phyloP scores from a whole-genome alignment of 2,888 invertebrate species.

The Limnephilus rhombicus region DNA sequence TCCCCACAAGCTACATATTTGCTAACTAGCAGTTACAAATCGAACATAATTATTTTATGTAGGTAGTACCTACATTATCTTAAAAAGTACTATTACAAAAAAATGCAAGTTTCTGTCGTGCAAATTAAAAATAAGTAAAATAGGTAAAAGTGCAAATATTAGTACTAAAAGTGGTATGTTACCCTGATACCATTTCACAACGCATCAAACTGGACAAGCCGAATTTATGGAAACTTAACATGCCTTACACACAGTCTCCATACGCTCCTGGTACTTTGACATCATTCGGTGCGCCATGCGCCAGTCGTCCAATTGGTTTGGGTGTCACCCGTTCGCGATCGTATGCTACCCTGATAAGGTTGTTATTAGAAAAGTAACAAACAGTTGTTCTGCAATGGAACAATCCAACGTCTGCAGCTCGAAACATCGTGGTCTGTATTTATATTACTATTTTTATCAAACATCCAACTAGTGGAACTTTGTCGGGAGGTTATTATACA shows the following conservation, averaged over 20 bases:
- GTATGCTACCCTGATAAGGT: neutral
- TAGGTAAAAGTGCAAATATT: too few relatives aligned
- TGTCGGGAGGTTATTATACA: neutral
- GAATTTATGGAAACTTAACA: neutral
- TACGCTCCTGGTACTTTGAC: neutral
- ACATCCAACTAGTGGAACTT: neutral
- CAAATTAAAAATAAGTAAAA: too few relatives aligned
- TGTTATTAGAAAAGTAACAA: neutral
- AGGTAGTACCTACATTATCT: too few relatives aligned
- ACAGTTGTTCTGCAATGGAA: neutral
- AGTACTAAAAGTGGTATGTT: neutral
- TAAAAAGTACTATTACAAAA: too few relatives aligned
- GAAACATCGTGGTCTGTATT: neutral
- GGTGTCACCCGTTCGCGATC: neutral
- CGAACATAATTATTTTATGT: too few relatives aligned
- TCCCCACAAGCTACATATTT: too few relatives aligned
- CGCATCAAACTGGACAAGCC: conserved; percentile 3
- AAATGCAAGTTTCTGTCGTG: neutral
- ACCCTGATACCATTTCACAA: conserved; percentile 33
- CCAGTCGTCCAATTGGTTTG: neutral
- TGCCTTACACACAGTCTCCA: neutral
- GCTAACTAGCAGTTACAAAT: too few relatives aligned
- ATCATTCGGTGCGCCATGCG: neutral
- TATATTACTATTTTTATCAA: neutral
- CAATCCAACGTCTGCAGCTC: neutral